Evolutionary conservation across 1,140 invertebrate species (phyloP), one percentile per base, ranked within the genome.

Genomic region (Branchinecta lynchi): DNA sequence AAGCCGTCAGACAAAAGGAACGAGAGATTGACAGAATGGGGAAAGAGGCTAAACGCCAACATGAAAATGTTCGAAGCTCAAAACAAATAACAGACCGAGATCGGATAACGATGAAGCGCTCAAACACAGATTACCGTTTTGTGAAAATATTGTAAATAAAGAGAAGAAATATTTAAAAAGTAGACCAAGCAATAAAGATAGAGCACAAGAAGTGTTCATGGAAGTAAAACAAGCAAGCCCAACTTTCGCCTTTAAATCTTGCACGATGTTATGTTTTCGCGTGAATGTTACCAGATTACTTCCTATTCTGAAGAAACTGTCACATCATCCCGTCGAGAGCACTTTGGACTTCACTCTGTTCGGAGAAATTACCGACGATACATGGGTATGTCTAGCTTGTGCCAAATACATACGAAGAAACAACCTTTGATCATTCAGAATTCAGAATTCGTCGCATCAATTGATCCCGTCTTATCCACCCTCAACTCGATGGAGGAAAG

Each of bases 401-500:
- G 51, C 51, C 12, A 60, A 60, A 6, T 60, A 60, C 17, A 60
- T 60, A 60, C 12, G 17, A 60, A 60, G 51, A 60, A 60, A 60
- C 17, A 60, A 60, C 17, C 51, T 6, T 20, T 6, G 2, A 60
- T 60, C 6, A 60, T 60, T 6, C 9, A n/a, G n/a, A 5, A 20
- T 60, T 60, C 51, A 12, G 17, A 60, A 60, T 12, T 20, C 51
- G 17, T 60, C 17, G 12, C 51, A 1, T 3, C 2, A 15, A 60
- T 60, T 20, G 51, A 60, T 60, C 51, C 51, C 1, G 51, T 60
- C 2, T 15, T 60, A 60, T 60, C 51, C 12, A 3, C 51, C 1
- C 51, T 60, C 17, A 60, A 60, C 17, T 60, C 51, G 17, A 60
- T 60, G 51, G 51, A 60, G 17, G 51, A 60, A 60, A 60, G 51